Percentiles rank a stretch among this genome's conserved stretches.
Conservation (phyloP, 1,140 invertebrate species). For the Andrena cerasifolii region DNA sequence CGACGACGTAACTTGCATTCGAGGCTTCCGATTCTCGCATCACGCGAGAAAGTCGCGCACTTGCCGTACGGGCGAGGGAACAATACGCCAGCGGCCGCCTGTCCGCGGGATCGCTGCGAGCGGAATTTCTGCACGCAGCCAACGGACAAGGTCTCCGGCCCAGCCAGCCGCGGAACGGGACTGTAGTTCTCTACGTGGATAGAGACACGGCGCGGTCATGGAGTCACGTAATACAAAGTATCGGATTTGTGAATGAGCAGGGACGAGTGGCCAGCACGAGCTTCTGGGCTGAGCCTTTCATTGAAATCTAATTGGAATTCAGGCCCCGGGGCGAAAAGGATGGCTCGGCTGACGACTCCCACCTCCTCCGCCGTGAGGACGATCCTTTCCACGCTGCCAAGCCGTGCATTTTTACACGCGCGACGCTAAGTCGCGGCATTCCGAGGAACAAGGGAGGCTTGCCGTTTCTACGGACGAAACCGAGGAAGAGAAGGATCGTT, state of each 20-base stretch:
- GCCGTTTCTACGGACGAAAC: not conserved
- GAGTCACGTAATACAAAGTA: constrained; percentile 62
- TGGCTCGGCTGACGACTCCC: constrained; percentile 53
- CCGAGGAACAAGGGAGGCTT: constrained; percentile 26
- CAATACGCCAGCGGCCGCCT: not conserved
- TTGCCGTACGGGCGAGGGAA: not conserved
- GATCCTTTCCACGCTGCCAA: constrained; percentile 67
- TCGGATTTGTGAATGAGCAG: constrained; percentile 75
- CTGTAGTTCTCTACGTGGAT: constrained; percentile 33
- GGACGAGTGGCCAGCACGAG: constrained; percentile 65
- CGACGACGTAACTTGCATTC: not conserved
- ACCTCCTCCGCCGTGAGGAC: constrained; percentile 48
- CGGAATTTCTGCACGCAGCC: constrained; percentile 48
- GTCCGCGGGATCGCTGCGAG: constrained; percentile 8
- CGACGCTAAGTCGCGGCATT: constrained; percentile 50
- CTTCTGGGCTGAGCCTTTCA: constrained; percentile 69
- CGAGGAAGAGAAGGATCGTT: not conserved
- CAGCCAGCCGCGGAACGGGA: constrained; percentile 23
- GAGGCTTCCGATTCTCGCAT: constrained; percentile 48
- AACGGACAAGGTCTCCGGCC: constrained; percentile 52
- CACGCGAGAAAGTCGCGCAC: constrained; percentile 36
- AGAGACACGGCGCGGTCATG: constrained; percentile 22
- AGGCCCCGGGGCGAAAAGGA: constrained; percentile 66
- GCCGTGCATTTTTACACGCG: constrained; percentile 73
- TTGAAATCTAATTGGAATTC: constrained; percentile 78